Evolutionary conservation across 2,797 vertebrate genomes (phyloP), one percentile per base, ranked within the genome.

Genomic region (Rhabdomys pumilio): DNA sequence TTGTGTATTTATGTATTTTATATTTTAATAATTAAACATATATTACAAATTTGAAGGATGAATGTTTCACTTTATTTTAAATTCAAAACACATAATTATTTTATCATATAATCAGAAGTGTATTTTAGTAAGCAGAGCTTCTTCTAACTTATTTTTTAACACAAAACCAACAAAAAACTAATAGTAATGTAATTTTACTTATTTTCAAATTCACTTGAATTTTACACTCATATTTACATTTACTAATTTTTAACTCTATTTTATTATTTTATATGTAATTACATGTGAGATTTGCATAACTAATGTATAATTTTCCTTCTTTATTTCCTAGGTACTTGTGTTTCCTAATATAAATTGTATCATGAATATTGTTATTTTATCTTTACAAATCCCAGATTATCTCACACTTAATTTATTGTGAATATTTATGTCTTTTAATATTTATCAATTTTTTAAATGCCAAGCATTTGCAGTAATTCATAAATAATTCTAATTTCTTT

Each of bases 381-480:
- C 3, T 84, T 91, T 90, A 76, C 87, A 53, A 90, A 81, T 94
- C 91, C 26, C 31, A 94, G 4, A 93, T 83, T 90, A 19, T 65
- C 6, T 90, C 93, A 34, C 14, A 67, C 61, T 83, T 57, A 93
- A 76, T 61, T 90, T 93, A 82, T 69, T 77, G 72, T 81, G 5
- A 50, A 38, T 65, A 96, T 88, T 95, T 92, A 91, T 89, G 4
- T 77, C 85, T 94, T 4, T 84, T 90, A 91, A 73, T 82, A 61
- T 94, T 89, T 17, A 55, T 4, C 2, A 86, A 20, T 4, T 65
- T 92, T 61, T 61, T 69, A 94, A 93, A 93, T 95, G 19, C 1
- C 29, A 86, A 95, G 80, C 8, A 86, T 1, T 24, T 75, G 79
- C 9, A 91, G 11, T 81, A 57, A 65, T 89, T 63, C 11, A 73